These are phyloP conservation scores for Notechis scutatus DNA, from an alignment of 2,113 vertebrate genomes.

Conservation along the genomic window DNA sequence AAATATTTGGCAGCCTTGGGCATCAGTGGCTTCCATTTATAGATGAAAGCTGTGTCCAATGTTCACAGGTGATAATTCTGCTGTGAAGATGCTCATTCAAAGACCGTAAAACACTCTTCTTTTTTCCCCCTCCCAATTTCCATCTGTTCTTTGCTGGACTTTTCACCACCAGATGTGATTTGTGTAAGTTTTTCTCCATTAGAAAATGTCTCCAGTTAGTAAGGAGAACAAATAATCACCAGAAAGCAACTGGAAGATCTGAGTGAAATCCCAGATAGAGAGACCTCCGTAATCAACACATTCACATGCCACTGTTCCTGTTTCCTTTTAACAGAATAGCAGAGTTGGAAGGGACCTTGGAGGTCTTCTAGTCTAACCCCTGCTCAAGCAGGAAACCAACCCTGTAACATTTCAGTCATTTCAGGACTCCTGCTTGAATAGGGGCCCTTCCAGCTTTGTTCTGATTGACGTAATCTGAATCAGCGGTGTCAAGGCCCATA, in stretches of 20 bases:
- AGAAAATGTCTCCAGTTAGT: not conserved
- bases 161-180: not conserved
- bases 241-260: not conserved
- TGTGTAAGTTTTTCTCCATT: not conserved
- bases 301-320: not conserved
- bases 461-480: too few species aligned
- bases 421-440: not conserved
- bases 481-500: too few species aligned
- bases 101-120: not conserved
- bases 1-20: not conserved
- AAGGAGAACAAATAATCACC: not conserved
- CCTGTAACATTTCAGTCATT: too few species aligned
- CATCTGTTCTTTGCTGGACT: not conserved
- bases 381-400: too few species aligned
- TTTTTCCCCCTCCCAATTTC: not conserved
- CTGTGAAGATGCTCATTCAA: not conserved
- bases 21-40: not conserved
- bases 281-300: not conserved
- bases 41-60: too few species aligned
- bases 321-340: too few species aligned
- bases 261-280: not conserved
- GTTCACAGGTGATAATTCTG: not conserved
- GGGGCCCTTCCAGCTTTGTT: too few species aligned
- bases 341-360: too few species aligned
- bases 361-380: too few species aligned